Conservation (phyloP, 2,888 invertebrate species). For the Calameuta filiformis region DNA sequence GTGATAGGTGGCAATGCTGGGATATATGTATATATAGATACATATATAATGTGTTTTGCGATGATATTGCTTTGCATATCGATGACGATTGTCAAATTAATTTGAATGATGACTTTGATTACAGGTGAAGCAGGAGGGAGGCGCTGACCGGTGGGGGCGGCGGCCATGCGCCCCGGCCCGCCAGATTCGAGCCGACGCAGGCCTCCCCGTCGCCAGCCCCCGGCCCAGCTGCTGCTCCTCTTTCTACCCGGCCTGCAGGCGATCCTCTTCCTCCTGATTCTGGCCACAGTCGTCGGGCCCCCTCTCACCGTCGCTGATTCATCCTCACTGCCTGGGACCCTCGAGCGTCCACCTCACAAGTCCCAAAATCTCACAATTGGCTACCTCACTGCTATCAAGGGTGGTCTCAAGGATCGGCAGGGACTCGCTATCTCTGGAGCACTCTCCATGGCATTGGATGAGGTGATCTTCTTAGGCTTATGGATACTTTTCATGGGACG, state of each 20-base stretch:
- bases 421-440: constrained; percentile 92
- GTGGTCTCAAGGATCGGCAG: constrained; percentile 80
- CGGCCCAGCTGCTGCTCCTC: constrained; percentile 52
- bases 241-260: constrained; percentile 27
- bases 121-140: constrained; percentile 62
- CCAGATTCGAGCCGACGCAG: constrained; percentile 68
- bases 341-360: constrained; percentile 33
- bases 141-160: constrained; percentile 68
- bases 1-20: not conserved
- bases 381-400: constrained; percentile 86
- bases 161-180: constrained; percentile 74
- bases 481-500: not conserved
- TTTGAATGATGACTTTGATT: not conserved
- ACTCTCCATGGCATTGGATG: constrained; percentile 86
- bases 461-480: constrained; percentile 68
- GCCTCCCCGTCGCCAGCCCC: constrained; percentile 65
- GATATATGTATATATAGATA: not conserved
- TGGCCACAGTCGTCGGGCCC: constrained; percentile 26
- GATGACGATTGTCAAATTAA: not conserved
- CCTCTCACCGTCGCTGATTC: constrained; percentile 19
- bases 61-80: not conserved
- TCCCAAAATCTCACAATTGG: constrained; percentile 78
- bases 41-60: not conserved
- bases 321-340: constrained; percentile 22
- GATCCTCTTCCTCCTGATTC: constrained; percentile 21